These are phyloP conservation scores for Lottia scabra DNA, from an alignment of 2,888 invertebrate species.

Conservation along the genomic window DNA sequence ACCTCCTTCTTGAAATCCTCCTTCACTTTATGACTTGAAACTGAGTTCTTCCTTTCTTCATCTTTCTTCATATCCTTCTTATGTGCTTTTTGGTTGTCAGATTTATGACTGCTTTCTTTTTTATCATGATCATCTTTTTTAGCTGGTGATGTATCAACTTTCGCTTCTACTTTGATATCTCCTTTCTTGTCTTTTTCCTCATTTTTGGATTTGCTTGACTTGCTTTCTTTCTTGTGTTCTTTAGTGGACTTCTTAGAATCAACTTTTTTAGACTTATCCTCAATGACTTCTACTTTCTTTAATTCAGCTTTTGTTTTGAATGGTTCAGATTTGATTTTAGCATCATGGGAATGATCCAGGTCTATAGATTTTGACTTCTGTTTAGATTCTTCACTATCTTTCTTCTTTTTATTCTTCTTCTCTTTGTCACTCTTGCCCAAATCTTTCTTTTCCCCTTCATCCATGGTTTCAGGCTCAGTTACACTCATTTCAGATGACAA, in stretches of 20 bases:
- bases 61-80: conserved; percentile 21
- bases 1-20: conserved; percentile 7
- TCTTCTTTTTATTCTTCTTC: conserved; percentile 14
- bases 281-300: conserved; percentile 21
- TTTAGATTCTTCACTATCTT: conserved; percentile 18
- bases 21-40: conserved; percentile 10
- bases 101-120: neutral
- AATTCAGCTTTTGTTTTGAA: conserved; percentile 2
- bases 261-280: conserved; percentile 25
- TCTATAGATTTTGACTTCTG: conserved; percentile 16
- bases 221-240: conserved; percentile 23
- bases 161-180: conserved; percentile 26
- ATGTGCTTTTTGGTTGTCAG: neutral
- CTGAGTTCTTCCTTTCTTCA: conserved; percentile 23
- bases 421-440: conserved; percentile 15
- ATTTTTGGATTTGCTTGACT: conserved; percentile 22
- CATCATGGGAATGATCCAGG: neutral
- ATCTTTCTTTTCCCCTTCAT: conserved; percentile 30
- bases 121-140: conserved; percentile 9
- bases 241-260: conserved; percentile 23
- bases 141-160: conserved; percentile 19
- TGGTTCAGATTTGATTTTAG: conserved; percentile 8
- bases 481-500: conserved; percentile 20
- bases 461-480: conserved; percentile 33
- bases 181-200: conserved; percentile 18